These are phyloP conservation scores for Scophthalmus maximus DNA, from an alignment of 2,113 vertebrate genomes.

Conservation along the genomic window DNA sequence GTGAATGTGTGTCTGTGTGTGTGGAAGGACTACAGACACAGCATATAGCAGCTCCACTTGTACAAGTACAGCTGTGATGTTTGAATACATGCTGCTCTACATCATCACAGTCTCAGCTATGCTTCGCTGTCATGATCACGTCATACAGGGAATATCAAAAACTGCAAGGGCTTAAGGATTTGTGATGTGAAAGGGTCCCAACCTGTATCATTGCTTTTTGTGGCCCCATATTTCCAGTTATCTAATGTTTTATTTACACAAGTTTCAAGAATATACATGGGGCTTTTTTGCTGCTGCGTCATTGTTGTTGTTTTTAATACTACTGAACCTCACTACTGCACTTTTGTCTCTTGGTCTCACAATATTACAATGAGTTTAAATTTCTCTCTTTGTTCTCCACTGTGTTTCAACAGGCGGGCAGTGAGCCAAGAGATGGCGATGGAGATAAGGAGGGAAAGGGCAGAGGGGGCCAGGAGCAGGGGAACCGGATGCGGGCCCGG, in stretches of 20 bases:
- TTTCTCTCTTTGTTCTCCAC: slow-evolving; percentile 18
- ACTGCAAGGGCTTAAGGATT: neutral
- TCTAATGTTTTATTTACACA: neutral
- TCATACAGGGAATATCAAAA: neutral
- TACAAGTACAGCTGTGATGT: slow-evolving; percentile 44
- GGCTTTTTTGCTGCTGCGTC: neutral
- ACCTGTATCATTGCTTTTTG: neutral
- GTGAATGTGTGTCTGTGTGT: too few species aligned
- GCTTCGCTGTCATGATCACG: slow-evolving; percentile 5
- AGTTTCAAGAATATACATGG: too few species aligned
- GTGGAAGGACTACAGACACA: slow-evolving; percentile 56
- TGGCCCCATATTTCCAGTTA: neutral
- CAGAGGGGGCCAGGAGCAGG: slow-evolving; percentile 84
- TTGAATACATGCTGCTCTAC: slow-evolving; percentile 15
- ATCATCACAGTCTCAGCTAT: neutral
- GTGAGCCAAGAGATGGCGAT: slow-evolving; percentile 76
- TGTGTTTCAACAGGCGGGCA: slow-evolving; percentile 75
- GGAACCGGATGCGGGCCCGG: slow-evolving; percentile 91
- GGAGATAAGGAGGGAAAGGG: slow-evolving; percentile 71
- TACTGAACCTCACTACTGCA: neutral
- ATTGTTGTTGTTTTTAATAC: neutral
- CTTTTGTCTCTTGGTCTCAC: neutral
- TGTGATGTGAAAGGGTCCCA: neutral
- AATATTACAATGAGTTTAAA: too few species aligned
- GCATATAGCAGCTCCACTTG: slow-evolving; percentile 60